Evolutionary conservation across 2,888 invertebrate genomes (phyloP).

Genomic region (Euzophera pinguis): DNA sequence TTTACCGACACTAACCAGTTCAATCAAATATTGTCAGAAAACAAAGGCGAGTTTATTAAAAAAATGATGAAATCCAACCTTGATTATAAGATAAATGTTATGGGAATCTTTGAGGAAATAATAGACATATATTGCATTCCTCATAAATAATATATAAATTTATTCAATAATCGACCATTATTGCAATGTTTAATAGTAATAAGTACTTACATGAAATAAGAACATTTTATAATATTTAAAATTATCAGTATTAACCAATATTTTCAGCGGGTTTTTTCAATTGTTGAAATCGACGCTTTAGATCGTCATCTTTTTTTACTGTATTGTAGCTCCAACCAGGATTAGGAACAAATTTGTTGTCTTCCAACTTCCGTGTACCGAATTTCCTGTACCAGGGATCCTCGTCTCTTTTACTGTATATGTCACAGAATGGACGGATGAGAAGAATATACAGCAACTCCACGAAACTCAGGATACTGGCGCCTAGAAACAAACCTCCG

Average conservation of each 20-base stretch:
- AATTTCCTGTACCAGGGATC: conserved; percentile 66
- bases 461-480: conserved; percentile 83
- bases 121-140: conserved; percentile 63
- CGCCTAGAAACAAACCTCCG: conserved; percentile 82
- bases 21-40: conserved; percentile 72
- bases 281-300: not conserved
- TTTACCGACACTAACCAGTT: conserved; percentile 73
- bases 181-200: too few relatives aligned
- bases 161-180: not conserved
- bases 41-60: conserved; percentile 76
- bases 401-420: conserved; percentile 62
- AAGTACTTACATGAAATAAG: too few relatives aligned
- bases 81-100: conserved; percentile 69
- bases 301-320: not conserved
- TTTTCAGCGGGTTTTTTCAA: not conserved
- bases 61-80: conserved; percentile 73
- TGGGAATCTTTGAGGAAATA: conserved; percentile 78
- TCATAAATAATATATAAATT: not conserved
- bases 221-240: too few relatives aligned
- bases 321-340: conserved; percentile 39
- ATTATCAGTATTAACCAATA: not conserved
- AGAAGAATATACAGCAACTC: conserved; percentile 81
- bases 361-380: conserved; percentile 50
- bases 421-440: conserved; percentile 66
- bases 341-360: conserved; percentile 53